These are phyloP conservation scores for Charina bottae DNA, from an alignment of 2,113 vertebrate genomes.

Conservation along the genomic window DNA sequence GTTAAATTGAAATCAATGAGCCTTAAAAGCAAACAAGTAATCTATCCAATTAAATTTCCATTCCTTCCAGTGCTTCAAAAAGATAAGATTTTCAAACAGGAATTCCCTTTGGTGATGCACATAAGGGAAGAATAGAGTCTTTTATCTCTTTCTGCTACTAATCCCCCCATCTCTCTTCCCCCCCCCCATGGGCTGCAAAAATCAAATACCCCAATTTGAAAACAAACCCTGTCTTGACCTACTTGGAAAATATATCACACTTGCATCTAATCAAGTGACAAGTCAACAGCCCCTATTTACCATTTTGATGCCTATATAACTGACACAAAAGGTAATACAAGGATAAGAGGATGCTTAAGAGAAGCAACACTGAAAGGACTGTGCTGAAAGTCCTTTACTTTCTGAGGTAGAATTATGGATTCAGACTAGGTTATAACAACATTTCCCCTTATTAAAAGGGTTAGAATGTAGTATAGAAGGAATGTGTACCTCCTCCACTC, in stretches of 20 bases:
- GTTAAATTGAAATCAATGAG: background rate
- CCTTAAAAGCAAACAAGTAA: background rate
- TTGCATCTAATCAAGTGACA: rapidly evolving
- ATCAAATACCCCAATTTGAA: conserved; percentile 14
- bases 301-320: background rate
- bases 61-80: background rate
- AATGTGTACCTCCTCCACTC: background rate
- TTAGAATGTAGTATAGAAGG: background rate
- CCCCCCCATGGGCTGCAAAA: rapidly evolving
- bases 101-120: background rate
- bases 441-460: background rate
- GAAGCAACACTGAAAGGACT: background rate
- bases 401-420: background rate
- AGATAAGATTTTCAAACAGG: background rate
- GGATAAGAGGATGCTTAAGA: rapidly evolving
- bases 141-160: conserved; percentile 15
- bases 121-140: background rate
- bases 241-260: conserved; percentile 5
- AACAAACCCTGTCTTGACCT: conserved; percentile 20
- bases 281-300: background rate
- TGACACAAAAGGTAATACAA: rapidly evolving
- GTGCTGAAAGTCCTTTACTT: rapidly evolving
- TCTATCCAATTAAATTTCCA: conserved; percentile 19
- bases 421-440: background rate
- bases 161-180: background rate